phyloP scores from a whole-genome alignment of 37 sponge, comb jelly and placozoan species.

The Geodia barretti region DNA sequence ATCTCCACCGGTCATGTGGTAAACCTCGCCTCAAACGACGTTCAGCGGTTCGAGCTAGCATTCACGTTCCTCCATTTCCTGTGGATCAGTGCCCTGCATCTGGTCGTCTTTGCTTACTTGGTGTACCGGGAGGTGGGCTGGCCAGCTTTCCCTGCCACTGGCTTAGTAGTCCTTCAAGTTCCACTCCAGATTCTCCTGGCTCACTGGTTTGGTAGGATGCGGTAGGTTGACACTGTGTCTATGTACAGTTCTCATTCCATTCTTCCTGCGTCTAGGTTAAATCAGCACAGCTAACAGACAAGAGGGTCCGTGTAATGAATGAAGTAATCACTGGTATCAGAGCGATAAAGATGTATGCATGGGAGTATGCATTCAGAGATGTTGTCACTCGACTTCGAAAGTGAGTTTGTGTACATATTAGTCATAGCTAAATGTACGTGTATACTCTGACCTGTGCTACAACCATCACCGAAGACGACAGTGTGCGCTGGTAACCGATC shows the following conservation, averaged over 20 bases:
- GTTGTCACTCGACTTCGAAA: constrained; percentile 1
- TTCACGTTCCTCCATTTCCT: constrained; percentile 57
- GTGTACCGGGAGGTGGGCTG: constrained; percentile 65
- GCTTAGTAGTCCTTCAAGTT: constrained; percentile 30
- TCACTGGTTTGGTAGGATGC: neutral
- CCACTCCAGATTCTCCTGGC: constrained; percentile 42
- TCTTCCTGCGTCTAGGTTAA: constrained; percentile 47
- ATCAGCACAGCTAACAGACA: constrained; percentile 52
- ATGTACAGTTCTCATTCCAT: too few relatives aligned
- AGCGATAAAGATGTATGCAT: constrained; percentile 77
- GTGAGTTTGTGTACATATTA: neutral
- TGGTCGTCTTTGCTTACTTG: constrained; percentile 45
- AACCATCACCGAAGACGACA: too few relatives aligned
- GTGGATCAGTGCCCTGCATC: constrained; percentile 47
- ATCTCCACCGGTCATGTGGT: constrained; percentile 67
- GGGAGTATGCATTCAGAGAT: constrained; percentile 64
- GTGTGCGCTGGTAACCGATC: too few relatives aligned
- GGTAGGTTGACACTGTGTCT: neutral
- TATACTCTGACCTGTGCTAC: too few relatives aligned
- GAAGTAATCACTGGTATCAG: constrained; percentile 70
- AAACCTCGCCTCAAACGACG: constrained; percentile 81
- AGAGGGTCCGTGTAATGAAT: constrained; percentile 59
- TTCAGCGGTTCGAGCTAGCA: constrained; percentile 74
- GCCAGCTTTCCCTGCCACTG: constrained; percentile 22
- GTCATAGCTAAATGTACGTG: too few relatives aligned